Conservation (phyloP, 2,113 vertebrate species). For the Ariopsis seemanni region DNA sequence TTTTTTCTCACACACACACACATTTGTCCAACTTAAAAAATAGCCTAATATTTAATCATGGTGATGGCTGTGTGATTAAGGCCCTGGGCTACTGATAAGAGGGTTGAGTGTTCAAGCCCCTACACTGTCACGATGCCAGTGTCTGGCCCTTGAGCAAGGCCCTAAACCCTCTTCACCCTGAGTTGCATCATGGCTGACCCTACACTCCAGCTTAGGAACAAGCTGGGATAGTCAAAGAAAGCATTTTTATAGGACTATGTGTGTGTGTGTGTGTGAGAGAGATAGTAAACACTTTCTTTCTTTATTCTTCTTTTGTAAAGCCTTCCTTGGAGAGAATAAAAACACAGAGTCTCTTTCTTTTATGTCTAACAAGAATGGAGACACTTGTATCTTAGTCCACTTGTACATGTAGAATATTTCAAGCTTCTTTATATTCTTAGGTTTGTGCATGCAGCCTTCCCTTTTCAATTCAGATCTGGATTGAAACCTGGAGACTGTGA, state of each 20-base stretch:
- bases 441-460: background rate
- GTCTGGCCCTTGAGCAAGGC: background rate
- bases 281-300: background rate
- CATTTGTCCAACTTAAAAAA: background rate
- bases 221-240: background rate
- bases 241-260: background rate
- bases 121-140: background rate
- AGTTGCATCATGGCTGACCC: background rate
- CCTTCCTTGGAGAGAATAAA: background rate
- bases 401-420: background rate
- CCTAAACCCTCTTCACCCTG: background rate
- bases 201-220: background rate
- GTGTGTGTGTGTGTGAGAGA: background rate
- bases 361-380: background rate
- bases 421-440: background rate
- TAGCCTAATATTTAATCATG: background rate
- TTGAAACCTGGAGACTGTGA: background rate
- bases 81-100: background rate
- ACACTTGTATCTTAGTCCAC: background rate
- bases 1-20: background rate
- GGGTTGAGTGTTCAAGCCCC: background rate
- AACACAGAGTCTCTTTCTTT: background rate
- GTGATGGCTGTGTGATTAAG: background rate
- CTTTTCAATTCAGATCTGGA: background rate
- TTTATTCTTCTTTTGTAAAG: background rate